Base-by-base conservation (phyloP, 2,888 invertebrate genomes). In the Cataglyphis livida region DNA sequence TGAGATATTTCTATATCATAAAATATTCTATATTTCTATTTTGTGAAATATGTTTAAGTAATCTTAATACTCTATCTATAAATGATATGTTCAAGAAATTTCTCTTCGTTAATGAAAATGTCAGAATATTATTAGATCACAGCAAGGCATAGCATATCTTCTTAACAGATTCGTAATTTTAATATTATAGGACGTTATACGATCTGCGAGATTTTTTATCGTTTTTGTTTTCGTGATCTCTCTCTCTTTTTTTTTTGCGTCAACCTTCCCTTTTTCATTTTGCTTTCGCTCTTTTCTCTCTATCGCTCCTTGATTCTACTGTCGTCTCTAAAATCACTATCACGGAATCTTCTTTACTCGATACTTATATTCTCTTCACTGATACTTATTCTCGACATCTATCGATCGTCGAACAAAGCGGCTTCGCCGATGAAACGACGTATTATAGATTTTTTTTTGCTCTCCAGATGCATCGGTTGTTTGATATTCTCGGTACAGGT, bases 401-500 rank as follows among this genome's bases (percentile, higher is more conserved):
- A 89, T 88, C 84, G 85, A 84, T 83, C 68, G 44, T 15, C 44
- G 70, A 70, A 81, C 75, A 79, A 71, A 85, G 84, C 61, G 41
- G 62, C 68, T 89, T 51, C 73, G 38, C 38, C 71, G 59, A 82
- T 74, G 83, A 83, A 85, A 79, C 83, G 61, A 25, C 54, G 81
- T 68, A 73, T 86, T 83, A 84, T 79, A 68, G 57, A 25, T n/a
- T 70, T 51, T 66, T 66, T 64, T 73, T 41, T 70, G 48, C 62
- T 59, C 44, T 81, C 79, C 74, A 71, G 81, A 18, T 41, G 44
- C 51, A 82, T 85, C 66, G 62, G 41, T 87, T 83, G 82, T 84
- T 89, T 85, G 83, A 90, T 86, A 87, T 89, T 84, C 78, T 12
- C 62, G n/a, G 48, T 48, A 66, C 38, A 15, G 25, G 44, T 73